phyloP scores from a whole-genome alignment of 2,888 invertebrate genomes.

The Drosophila colorata region DNA sequence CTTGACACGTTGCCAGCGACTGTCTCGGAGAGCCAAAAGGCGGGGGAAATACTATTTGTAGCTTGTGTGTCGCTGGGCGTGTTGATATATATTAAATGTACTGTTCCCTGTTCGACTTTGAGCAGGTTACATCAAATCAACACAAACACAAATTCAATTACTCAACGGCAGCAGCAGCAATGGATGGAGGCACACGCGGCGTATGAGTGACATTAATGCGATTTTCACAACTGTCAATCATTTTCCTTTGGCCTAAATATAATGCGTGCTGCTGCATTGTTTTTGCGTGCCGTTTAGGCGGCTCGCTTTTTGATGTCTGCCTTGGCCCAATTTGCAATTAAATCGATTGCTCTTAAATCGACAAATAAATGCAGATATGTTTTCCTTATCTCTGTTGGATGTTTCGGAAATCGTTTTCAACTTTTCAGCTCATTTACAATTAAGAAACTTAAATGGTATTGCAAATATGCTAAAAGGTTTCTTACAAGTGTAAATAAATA shows the following conservation, averaged over 20 bases:
- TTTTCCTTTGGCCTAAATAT: slow-evolving; percentile 48
- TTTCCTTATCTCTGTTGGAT: slow-evolving; percentile 4
- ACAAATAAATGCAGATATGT: slow-evolving; percentile 56
- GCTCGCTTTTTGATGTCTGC: slow-evolving; percentile 57
- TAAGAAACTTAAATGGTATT: too few species aligned
- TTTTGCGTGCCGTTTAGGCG: slow-evolving; percentile 5
- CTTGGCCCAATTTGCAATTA: slow-evolving; percentile 67
- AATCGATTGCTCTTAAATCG: slow-evolving; percentile 64
- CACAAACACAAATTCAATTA: slow-evolving; percentile 80
- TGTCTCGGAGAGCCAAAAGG: background rate
- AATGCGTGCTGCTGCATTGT: slow-evolving; percentile 32
- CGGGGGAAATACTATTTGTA: slow-evolving; percentile 8
- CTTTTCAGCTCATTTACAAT: too few species aligned
- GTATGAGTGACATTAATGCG: slow-evolving; percentile 82
- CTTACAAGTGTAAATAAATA: too few species aligned
- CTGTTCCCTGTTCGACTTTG: slow-evolving; percentile 35
- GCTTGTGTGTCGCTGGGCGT: slow-evolving; percentile 15
- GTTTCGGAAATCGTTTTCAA: slow-evolving; percentile 1
- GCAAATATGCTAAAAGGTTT: too few species aligned
- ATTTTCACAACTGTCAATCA: slow-evolving; percentile 81
- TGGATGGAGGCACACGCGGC: slow-evolving; percentile 30
- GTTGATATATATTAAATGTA: slow-evolving; percentile 55
- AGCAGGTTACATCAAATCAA: slow-evolving; percentile 72
- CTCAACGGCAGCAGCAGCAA: slow-evolving; percentile 53
- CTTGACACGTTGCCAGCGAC: slow-evolving; percentile 24